Evolutionary conservation across 2,113 vertebrate genomes (phyloP).

Genomic region (Cathartes aura): DNA sequence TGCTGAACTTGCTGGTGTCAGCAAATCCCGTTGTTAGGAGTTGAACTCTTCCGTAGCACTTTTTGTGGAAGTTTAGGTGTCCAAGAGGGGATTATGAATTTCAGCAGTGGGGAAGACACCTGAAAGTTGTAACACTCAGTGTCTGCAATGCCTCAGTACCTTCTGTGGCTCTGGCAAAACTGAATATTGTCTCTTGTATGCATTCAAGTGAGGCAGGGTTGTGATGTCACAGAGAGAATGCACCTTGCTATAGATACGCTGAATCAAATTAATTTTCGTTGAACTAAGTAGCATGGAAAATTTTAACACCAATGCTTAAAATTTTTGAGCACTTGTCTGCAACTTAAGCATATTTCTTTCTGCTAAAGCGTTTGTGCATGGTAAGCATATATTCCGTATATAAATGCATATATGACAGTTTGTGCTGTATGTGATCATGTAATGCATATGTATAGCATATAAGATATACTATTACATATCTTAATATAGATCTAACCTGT

Average conservation of each 20-base stretch:
- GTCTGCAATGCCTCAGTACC: not conserved
- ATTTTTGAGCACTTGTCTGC: not conserved
- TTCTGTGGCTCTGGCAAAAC: not conserved
- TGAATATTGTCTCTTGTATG: rapidly evolving
- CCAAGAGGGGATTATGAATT: not conserved
- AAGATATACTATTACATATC: not conserved
- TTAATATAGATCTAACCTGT: not conserved
- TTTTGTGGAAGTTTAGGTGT: not conserved
- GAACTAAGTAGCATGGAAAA: not conserved
- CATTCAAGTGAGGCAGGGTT: not conserved
- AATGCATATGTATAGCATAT: not conserved
- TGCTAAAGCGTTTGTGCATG: not conserved
- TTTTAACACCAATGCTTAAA: not conserved
- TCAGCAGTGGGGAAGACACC: not conserved
- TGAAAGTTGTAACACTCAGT: not conserved
- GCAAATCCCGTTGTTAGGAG: not conserved
- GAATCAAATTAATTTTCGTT: not conserved
- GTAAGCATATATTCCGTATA: not conserved
- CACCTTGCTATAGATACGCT: not conserved
- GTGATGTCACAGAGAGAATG: not conserved
- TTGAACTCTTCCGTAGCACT: not conserved
- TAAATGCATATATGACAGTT: not conserved
- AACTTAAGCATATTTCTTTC: not conserved
- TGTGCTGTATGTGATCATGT: not conserved
- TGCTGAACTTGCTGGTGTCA: not conserved